Conservation (phyloP, 2,797 vertebrate genomes). For the Propithecus perrieri region DNA sequence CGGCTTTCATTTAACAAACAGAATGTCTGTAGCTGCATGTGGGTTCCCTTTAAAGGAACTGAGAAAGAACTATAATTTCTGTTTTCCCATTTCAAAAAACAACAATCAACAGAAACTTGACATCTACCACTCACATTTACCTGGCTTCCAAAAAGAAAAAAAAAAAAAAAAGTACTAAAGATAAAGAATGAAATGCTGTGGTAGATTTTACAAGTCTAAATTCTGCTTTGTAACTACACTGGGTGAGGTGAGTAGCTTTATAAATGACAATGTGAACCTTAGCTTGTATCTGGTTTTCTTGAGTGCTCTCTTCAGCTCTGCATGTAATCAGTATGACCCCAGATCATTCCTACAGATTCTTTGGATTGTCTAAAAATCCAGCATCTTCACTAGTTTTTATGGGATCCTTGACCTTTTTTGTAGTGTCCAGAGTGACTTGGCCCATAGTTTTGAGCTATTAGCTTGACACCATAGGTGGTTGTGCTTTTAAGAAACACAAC, state of each 20-base stretch:
- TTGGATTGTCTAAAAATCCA: conserved; percentile 33
- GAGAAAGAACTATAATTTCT: background rate
- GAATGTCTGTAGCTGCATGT: background rate
- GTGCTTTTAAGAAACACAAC: conserved; percentile 49
- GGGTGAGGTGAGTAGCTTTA: background rate
- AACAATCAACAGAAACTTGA: background rate
- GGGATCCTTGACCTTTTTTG: conserved; percentile 7
- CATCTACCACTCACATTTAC: background rate
- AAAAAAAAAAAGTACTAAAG: background rate
- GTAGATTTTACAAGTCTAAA: background rate
- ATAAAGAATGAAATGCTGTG: background rate
- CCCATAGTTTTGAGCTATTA: conserved; percentile 49
- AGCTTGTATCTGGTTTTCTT: background rate
- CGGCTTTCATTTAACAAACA: conserved; percentile 16
- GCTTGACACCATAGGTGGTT: conserved; percentile 12
- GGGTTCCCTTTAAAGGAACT: background rate
- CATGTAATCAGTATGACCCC: conserved; percentile 33
- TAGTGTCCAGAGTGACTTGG: conserved; percentile 45
- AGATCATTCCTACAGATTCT: conserved; percentile 47
- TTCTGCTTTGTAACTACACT: background rate
- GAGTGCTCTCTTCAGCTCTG: background rate
- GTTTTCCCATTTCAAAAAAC: background rate
- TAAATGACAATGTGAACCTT: conserved; percentile 42
- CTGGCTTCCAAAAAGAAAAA: background rate
- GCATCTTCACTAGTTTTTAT: conserved; percentile 6